Evolutionary conservation across 1,140 invertebrate genomes (phyloP).

Genomic region (Drosophila nebulosa): DNA sequence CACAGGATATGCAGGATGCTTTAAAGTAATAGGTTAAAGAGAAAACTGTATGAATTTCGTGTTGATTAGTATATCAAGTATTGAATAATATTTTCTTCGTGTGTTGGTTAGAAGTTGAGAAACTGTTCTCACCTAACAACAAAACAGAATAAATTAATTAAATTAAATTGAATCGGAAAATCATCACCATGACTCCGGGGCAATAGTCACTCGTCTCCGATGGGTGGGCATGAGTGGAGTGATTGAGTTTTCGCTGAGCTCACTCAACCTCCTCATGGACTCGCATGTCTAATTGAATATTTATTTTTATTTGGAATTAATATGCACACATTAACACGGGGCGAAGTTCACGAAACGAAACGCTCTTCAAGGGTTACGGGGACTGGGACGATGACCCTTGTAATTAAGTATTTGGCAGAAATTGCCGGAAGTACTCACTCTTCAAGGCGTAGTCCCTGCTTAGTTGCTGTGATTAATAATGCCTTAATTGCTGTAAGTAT

Average conservation of each 20-base stretch:
- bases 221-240: conserved; percentile 3
- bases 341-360: neutral
- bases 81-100: neutral
- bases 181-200: conserved; percentile 3
- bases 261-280: conserved; percentile 7
- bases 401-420: conserved; percentile 59
- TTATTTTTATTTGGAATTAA: conserved; percentile 72
- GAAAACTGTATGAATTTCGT: too few species aligned
- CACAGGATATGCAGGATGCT: too few species aligned
- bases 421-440: conserved; percentile 55
- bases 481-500: conserved; percentile 75
- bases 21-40: too few species aligned
- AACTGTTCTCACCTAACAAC: neutral
- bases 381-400: conserved; percentile 72
- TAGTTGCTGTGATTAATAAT: conserved; percentile 77
- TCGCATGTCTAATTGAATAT: conserved; percentile 73
- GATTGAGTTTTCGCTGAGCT: conserved; percentile 1
- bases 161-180: neutral
- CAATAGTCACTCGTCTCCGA: neutral
- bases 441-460: conserved; percentile 39
- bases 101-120: neutral
- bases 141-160: neutral
- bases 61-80: too few species aligned
- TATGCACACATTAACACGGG: conserved; percentile 53
- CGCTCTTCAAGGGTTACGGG: conserved; percentile 35